Percentiles rank a stretch among this genome's conserved stretches.
These are phyloP conservation scores for Aricia agestis DNA, from an alignment of 1,140 invertebrate genomes.

Conservation along the genomic window DNA sequence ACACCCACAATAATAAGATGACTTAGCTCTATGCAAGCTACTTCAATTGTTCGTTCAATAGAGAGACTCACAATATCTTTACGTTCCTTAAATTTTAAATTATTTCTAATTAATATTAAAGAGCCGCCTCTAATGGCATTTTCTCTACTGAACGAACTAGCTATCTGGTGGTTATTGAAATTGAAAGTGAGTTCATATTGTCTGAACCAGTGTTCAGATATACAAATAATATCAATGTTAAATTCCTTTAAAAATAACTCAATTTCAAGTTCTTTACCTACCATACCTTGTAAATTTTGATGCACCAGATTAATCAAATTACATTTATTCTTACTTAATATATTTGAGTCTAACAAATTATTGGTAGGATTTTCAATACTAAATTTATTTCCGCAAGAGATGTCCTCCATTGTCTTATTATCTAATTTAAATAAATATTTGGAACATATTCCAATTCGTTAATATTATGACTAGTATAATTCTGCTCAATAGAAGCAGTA, in stretches of 20 bases:
- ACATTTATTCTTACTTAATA: slow-evolving; percentile 6
- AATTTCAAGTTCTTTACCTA: background rate
- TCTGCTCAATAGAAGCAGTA: slow-evolving; percentile 17
- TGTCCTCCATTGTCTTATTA: background rate
- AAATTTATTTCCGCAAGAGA: background rate
- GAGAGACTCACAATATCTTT: too few species aligned
- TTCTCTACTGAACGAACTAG: too few species aligned
- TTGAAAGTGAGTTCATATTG: too few species aligned
- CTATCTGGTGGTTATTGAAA: too few species aligned
- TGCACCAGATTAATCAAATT: slow-evolving; percentile 6
- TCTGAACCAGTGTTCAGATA: too few species aligned
- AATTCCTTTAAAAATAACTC: background rate
- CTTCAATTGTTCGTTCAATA: too few species aligned
- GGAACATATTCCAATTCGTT: slow-evolving; percentile 13
- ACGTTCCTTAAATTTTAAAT: too few species aligned
- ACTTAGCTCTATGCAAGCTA: too few species aligned
- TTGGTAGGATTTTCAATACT: slow-evolving; percentile 5
- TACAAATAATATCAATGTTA: too few species aligned
- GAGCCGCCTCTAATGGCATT: too few species aligned
- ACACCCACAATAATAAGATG: too few species aligned
- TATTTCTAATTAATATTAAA: too few species aligned
- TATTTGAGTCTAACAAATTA: background rate
- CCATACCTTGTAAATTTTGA: background rate
- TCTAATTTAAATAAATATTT: slow-evolving; percentile 18
- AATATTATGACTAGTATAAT: background rate